These are phyloP conservation scores for Melanerpes formicivorus DNA, from an alignment of 2,113 vertebrate genomes.

Conservation along the genomic window DNA sequence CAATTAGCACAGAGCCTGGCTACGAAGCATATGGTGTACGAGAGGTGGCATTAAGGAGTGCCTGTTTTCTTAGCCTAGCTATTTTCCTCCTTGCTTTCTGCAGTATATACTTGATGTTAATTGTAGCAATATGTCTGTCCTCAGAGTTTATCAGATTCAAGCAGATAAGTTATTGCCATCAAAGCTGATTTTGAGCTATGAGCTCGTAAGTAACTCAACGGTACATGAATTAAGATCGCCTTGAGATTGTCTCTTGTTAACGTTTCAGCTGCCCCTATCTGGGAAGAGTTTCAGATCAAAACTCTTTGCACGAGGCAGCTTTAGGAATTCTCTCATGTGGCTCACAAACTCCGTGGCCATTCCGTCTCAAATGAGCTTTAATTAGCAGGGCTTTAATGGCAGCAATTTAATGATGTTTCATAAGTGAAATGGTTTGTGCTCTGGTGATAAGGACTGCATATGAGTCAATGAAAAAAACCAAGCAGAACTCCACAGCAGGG, in stretches of 20 bases:
- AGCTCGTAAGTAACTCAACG: constrained; percentile 49
- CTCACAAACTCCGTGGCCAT: not conserved
- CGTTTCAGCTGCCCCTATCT: constrained; percentile 44
- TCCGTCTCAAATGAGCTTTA: not conserved
- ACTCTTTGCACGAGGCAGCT: not conserved
- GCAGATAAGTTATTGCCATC: constrained; percentile 58
- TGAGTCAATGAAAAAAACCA: not conserved
- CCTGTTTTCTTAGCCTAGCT: not conserved
- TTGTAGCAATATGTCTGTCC: constrained; percentile 65
- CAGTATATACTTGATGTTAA: constrained; percentile 47
- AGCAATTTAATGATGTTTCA: constrained; percentile 15
- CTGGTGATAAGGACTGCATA: constrained; percentile 10
- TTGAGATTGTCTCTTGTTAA: constrained; percentile 43
- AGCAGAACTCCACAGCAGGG: not conserved
- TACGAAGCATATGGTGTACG: not conserved
- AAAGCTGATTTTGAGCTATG: constrained; percentile 36
- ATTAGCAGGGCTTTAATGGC: constrained; percentile 28
- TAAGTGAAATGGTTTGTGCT: constrained; percentile 9
- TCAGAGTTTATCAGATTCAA: constrained; percentile 61
- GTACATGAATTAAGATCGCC: constrained; percentile 52
- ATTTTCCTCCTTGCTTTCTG: constrained; percentile 25
- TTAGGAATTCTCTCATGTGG: constrained; percentile 15
- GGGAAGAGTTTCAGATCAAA: constrained; percentile 43
- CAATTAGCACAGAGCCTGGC: not conserved
- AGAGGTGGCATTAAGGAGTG: constrained; percentile 21